These are phyloP conservation scores for Notamacropus eugenii DNA, from an alignment of 2,797 vertebrate species.

Conservation along the genomic window DNA sequence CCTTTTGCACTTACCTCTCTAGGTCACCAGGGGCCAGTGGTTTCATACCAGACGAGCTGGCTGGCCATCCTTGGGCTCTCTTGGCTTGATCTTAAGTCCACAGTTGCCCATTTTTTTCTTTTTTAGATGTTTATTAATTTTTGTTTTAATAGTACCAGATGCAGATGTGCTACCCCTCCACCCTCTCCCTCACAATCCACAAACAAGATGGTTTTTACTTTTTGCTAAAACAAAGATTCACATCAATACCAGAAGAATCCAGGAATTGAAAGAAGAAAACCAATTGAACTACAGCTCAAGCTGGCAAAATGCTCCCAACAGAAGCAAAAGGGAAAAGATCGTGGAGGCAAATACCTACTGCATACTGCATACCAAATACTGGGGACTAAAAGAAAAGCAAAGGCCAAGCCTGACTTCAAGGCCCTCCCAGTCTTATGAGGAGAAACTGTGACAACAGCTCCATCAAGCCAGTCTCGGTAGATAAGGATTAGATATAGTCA, in stretches of 20 bases:
- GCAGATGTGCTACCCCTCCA: neutral
- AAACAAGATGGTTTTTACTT: neutral
- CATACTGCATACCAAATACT: neutral
- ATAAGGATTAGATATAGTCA: no score
- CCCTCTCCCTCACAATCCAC: neutral
- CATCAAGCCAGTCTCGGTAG: neutral
- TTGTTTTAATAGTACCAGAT: neutral
- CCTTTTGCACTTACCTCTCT: neutral
- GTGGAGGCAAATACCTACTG: neutral
- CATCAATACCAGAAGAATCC: neutral
- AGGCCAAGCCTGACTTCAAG: neutral
- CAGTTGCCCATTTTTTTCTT: neutral
- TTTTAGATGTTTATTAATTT: neutral
- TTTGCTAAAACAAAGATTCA: neutral
- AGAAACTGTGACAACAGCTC: neutral
- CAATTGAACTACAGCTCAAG: neutral
- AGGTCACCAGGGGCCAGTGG: neutral
- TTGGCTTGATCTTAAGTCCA: neutral
- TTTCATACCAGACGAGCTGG: neutral
- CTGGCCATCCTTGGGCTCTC: neutral
- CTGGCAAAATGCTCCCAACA: neutral
- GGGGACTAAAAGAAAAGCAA: neutral
- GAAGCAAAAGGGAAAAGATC: neutral
- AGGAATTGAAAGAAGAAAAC: neutral
- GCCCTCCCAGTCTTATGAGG: neutral